Base-by-base conservation (phyloP, 2,888 invertebrate species). In the Euzophera pinguis region DNA sequence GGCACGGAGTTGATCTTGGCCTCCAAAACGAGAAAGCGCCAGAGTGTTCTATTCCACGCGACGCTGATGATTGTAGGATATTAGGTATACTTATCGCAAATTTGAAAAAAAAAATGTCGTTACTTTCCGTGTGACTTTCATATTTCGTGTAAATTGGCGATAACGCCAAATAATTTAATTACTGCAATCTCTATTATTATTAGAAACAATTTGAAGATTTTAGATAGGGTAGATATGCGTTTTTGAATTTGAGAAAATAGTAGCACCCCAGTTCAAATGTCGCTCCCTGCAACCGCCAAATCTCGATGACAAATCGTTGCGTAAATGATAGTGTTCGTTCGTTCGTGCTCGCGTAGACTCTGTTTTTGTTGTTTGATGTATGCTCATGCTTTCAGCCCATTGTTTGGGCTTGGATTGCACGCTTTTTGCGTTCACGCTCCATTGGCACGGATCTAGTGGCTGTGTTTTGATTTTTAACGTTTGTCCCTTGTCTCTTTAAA, bases 221-320 rank as follows among this genome's bases (percentile, higher is more conserved):
- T 3, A 5, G 5, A 2, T 22, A 2, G 5, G 22, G 22, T 22
- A 22, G 22, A 5, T 5, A 5, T 22, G 22, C 22, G 22, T 22
- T 22, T 22, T 22, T 5, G 22, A 5, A 5, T 5, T 3, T 5
- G 22, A 22, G 22, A 54, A 58, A 59, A 48, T 72, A 57, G 82
- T 84, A 76, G 58, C 57, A 57, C 47, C 56, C 50, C 53, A 63
- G 57, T 61, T 68, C 64, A 71, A 77, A 71, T 62, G 65, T 71
- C 71, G 73, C 68, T 70, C 73, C 61, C 67, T 67, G 60, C 69
- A 67, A 62, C 72, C 68, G 62, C 64, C 69, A 71, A 81, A 84
- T 84, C 84, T 80, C 82, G 84, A 86, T 88, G 87, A 89, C 89
- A 88, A 88, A 89, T 89, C 81, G 86, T 81, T 81, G 81, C 79